Conservation (phyloP, 2,888 invertebrate species). For the Phaonia tiefii region DNA sequence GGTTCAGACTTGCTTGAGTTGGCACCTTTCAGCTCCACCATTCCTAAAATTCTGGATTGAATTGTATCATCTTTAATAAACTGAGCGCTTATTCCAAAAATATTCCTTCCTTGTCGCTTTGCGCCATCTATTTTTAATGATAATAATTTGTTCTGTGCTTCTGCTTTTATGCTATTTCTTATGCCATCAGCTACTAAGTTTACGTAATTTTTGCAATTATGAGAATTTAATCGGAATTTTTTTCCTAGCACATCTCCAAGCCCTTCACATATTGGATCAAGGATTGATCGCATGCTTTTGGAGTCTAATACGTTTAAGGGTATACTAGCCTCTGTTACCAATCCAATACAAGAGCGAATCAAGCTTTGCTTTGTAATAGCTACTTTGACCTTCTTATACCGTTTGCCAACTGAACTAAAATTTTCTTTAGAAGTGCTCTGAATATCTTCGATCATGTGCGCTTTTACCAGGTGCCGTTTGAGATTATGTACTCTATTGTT, state of each 20-base stretch:
- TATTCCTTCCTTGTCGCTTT: not conserved
- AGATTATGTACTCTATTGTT: constrained; percentile 6
- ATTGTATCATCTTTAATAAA: constrained; percentile 7
- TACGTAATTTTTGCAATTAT: too few species aligned
- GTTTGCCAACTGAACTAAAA: not conserved
- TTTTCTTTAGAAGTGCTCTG: not conserved
- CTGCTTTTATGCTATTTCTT: not conserved
- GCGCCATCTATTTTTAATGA: constrained; percentile 45
- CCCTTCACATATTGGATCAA: too few species aligned
- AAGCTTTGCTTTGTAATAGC: not conserved
- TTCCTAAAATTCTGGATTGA: constrained; percentile 31
- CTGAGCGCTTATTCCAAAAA: constrained; percentile 38
- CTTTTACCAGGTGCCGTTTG: too few species aligned
- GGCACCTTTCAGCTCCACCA: constrained; percentile 34
- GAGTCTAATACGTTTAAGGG: too few species aligned
- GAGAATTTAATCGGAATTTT: too few species aligned
- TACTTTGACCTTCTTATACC: not conserved
- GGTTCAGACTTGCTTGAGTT: constrained; percentile 16
- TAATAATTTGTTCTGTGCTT: not conserved
- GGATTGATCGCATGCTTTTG: too few species aligned
- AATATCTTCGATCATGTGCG: too few species aligned
- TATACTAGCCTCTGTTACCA: too few species aligned
- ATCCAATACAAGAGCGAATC: not conserved
- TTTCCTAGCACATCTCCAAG: too few species aligned
- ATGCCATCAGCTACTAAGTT: not conserved